Conservation (phyloP, 2,888 invertebrate species). For the Zygaena filipendulae region DNA sequence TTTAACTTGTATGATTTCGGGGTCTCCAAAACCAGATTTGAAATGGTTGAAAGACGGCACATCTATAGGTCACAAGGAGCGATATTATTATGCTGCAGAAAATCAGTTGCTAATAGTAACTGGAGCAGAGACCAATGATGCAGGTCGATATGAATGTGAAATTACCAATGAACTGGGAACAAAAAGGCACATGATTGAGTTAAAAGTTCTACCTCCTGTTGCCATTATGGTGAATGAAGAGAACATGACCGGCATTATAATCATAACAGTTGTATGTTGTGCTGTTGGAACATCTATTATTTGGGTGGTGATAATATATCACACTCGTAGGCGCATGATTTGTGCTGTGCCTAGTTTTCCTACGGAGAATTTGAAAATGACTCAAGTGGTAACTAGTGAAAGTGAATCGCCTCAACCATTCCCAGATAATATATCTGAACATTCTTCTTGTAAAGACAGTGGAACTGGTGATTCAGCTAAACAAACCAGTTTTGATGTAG, state of each 20-base stretch:
- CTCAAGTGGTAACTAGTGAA: constrained; percentile 60
- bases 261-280: constrained; percentile 91
- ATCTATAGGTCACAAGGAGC: constrained; percentile 76
- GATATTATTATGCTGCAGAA: constrained; percentile 89
- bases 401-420: constrained; percentile 60
- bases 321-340: constrained; percentile 77
- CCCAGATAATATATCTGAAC: constrained; percentile 78
- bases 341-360: constrained; percentile 56
- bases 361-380: constrained; percentile 58
- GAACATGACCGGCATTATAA: constrained; percentile 86
- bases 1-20: constrained; percentile 87
- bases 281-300: constrained; percentile 91
- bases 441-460: constrained; percentile 82
- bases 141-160: constrained; percentile 90
- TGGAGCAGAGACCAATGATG: constrained; percentile 80
- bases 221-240: constrained; percentile 72
- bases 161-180: constrained; percentile 88
- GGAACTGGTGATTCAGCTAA: constrained; percentile 84
- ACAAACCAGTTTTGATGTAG: constrained; percentile 74
- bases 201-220: constrained; percentile 74
- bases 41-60: constrained; percentile 89
- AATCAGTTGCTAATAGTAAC: constrained; percentile 90
- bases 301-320: constrained; percentile 93
- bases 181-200: constrained; percentile 75
- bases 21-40: constrained; percentile 83